Conservation (phyloP, 2,797 vertebrate species). For the Anguilla anguilla region DNA sequence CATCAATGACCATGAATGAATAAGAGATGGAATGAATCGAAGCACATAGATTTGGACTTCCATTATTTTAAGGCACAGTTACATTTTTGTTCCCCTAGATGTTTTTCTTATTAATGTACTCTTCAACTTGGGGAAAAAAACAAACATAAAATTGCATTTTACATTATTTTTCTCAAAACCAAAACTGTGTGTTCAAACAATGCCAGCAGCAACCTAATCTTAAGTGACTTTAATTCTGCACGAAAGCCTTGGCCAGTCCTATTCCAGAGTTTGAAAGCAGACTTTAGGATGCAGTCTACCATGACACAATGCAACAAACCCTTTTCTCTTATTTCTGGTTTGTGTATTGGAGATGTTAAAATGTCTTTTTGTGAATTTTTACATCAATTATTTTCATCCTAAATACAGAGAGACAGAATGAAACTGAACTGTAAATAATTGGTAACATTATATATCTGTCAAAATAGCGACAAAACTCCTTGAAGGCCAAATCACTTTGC, state of each 20-base stretch:
- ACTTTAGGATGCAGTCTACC: background rate
- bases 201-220: background rate
- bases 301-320: background rate
- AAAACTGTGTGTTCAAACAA: background rate
- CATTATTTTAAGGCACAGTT: conserved; percentile 1
- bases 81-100: background rate
- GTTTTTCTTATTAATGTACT: background rate
- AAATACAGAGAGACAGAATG: background rate
- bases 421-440: background rate
- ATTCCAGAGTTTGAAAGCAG: background rate
- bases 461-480: background rate
- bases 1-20: background rate
- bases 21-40: background rate
- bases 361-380: background rate
- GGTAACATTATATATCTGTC: background rate
- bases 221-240: background rate
- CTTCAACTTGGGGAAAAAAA: background rate
- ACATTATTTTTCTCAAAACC: background rate
- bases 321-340: background rate
- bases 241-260: background rate
- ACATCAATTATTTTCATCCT: background rate
- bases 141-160: background rate
- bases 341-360: background rate
- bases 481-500: background rate
- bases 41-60: background rate